Evolutionary conservation across 2,113 vertebrate species (phyloP), one percentile per base, ranked within the genome.

Genomic region (Cavia porcellus): DNA sequence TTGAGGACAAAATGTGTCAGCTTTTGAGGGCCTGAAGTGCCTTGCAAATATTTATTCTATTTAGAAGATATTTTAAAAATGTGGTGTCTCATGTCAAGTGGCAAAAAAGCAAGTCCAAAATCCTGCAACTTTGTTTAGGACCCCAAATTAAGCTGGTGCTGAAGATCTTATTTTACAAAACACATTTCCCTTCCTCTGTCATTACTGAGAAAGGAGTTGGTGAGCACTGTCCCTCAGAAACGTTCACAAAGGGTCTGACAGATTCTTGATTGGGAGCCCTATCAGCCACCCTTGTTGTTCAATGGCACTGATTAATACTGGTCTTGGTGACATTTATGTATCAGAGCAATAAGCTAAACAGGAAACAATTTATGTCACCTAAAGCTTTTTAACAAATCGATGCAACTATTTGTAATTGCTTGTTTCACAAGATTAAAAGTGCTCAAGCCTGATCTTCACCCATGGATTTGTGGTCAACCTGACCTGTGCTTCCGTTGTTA

Each of bases 371-470:
- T 99, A 99, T 99, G 99, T 99, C 99, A 99, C 99, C 99, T 98
- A 99, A 99, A 99, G 99, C 99, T 99, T 99, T 99, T 99, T 99
- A 99, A 99, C 99, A 99, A 99, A 99, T 99, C 99, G 99, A 99
- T 99, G 99, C 99, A 99, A 99, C 99, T 99, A 99, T 99, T 99
- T 99, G 99, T 99, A 99, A 99, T 99, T 99, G 99, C 99, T 99
- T 99, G 99, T 99, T 99, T 99, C 99, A 99, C 99, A 99, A 99
- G 99, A 99, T 99, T 99, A 99, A 99, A 99, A 99, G 99, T 99
- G 99, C 99, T 99, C 98, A 99, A 99, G 98, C 99, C 98, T 99
- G 99, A 99, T 99, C 99, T 99, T 99, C 98, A 98, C 98, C 99
- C 99, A 98, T 98, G 98, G 99, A 99, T 99, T 99, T 99, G 99